These are phyloP conservation scores for Chaetodon auriga DNA, from an alignment of 2,113 vertebrate species.

Conservation along the genomic window DNA sequence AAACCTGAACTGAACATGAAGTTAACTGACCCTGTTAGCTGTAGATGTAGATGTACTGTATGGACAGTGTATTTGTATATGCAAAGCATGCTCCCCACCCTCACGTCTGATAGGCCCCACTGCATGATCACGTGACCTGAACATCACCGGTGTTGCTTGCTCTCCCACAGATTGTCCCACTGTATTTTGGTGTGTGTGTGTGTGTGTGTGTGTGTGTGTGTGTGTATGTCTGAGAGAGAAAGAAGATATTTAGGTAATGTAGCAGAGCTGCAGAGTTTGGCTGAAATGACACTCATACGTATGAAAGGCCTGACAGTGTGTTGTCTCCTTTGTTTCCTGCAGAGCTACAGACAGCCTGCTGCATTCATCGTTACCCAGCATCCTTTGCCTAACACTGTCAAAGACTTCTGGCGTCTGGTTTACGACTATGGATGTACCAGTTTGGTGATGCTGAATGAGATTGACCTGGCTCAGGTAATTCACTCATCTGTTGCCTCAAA, in stretches of 20 bases:
- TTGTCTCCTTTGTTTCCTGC: constrained; percentile 33
- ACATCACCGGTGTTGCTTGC: constrained; percentile 40
- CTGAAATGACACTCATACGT: not conserved
- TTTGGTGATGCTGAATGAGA: constrained; percentile 98
- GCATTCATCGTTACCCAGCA: constrained; percentile 99
- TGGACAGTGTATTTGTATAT: not conserved
- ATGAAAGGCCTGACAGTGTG: not conserved
- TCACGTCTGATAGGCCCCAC: constrained; percentile 30
- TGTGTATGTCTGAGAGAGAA: constrained; percentile 17
- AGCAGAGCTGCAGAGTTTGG: not conserved
- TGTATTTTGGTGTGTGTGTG: constrained; percentile 20
- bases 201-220: constrained; percentile 21
- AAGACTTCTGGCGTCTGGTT: constrained; percentile 99
- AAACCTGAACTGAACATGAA: constrained; percentile 34
- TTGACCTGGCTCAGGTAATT: constrained; percentile 94
- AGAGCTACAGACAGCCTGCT: constrained; percentile 99
- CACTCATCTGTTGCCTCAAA: not conserved
- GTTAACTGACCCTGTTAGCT: constrained; percentile 19
- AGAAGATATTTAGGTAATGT: not conserved
- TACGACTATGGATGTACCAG: constrained; percentile 99
- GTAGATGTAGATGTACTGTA: not conserved
- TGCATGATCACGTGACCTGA: constrained; percentile 77
- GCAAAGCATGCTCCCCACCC: constrained; percentile 60
- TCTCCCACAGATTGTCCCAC: constrained; percentile 35
- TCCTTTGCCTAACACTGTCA: constrained; percentile 97